Conservation (phyloP, 2,797 vertebrate species). For the Margarornis squamiger region DNA sequence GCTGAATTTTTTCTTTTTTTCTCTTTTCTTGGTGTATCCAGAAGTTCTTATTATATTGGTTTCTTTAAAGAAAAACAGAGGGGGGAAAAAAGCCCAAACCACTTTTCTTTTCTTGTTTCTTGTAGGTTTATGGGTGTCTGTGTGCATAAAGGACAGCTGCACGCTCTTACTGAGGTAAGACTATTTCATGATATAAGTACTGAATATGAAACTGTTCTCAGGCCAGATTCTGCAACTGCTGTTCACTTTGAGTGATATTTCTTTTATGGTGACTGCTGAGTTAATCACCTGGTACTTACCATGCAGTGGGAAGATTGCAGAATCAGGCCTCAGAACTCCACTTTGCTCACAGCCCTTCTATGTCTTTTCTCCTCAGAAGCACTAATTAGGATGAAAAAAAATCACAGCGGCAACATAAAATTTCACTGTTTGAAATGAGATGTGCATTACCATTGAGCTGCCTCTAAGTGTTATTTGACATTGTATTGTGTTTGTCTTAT, state of each 20-base stretch:
- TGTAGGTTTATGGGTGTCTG: constrained; percentile 97
- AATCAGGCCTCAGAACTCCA: neutral
- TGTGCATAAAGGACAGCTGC: constrained; percentile 96
- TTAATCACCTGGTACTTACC: neutral
- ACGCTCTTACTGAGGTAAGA: constrained; percentile 97
- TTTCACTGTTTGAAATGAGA: neutral
- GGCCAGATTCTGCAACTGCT: neutral
- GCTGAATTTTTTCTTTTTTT: neutral
- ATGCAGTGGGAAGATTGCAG: neutral
- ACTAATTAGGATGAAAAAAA: neutral
- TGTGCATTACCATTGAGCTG: neutral
- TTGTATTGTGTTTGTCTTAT: neutral
- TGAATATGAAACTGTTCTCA: neutral
- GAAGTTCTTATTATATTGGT: neutral
- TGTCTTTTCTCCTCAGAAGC: neutral
- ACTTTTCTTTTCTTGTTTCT: constrained; percentile 69
- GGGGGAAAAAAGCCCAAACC: constrained; percentile 31
- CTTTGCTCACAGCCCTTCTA: neutral
- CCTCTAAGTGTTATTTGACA: neutral
- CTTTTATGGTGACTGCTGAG: neutral
- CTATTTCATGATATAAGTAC: constrained; percentile 9
- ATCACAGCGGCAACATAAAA: neutral
- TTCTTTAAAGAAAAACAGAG: neutral
- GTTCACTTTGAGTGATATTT: neutral
- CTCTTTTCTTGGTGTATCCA: neutral